Base-by-base conservation (phyloP, 2,888 invertebrate genomes). In the Xylocampa areola region DNA sequence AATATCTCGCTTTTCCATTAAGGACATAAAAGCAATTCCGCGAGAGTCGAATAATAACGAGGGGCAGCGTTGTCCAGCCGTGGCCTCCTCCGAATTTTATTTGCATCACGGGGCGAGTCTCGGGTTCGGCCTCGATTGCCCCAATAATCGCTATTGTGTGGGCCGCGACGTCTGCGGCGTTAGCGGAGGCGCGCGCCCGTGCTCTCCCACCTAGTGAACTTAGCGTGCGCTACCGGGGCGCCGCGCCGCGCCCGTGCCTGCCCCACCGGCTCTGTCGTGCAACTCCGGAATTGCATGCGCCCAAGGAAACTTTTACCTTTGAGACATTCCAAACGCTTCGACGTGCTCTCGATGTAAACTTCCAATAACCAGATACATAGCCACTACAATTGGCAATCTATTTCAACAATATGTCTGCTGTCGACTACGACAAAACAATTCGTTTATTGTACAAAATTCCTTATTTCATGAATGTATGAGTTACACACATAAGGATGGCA, bases 41-140 rank as follows among this genome's bases (percentile, higher is more conserved):
- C 92, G 91, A 91, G 92, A 89, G 88, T 83, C 88, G 92, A 92
- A 93, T 93, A 94, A 92, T 90, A 92, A 92, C 87, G 91, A 92
- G 90, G 92, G 90, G 84, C 89, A 90, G 88, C 86, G 85, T 81
- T 90, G 92, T 91, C 91, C 92, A 88, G 88, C 83, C 84, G 84
- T 81, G 85, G 88, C 85, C 87, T 89, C 81, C 83, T 84, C 81
- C 78, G 86, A 91, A 87, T 91, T 91, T 86, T 91, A 92, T 94
- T 93, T 92, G 91, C 91, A 92, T 92, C 88, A 85, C 85, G 86
- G 84, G 86, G 81, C 85, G 84, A 84, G 86, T 85, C 84, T 85
- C 80, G 84, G 83, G 81, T 75, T 65, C 60, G 76, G 76, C 76
- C 79, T 74, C 89, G 85, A 92, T 92, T 91, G 90, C 87, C 88